Conservation (phyloP, 2,797 vertebrate genomes). For the Eulemur coronatus region DNA sequence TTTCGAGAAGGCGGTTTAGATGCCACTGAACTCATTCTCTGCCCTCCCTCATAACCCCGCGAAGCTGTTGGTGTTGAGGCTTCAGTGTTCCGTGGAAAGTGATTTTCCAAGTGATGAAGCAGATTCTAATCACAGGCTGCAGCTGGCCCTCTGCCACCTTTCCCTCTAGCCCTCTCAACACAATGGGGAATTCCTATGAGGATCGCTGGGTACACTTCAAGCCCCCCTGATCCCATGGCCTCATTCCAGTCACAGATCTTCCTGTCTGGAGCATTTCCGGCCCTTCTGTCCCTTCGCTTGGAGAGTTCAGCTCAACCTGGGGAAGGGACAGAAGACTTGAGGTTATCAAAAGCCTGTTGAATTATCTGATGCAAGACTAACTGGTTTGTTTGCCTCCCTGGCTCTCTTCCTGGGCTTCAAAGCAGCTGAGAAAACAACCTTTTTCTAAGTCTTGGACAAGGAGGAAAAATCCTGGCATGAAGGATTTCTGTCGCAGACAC, state of each 20-base stretch:
- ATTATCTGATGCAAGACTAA: conserved; percentile 83
- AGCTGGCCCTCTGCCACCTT: conserved; percentile 55
- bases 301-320: conserved; percentile 52
- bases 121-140: conserved; percentile 62
- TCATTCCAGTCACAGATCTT: conserved; percentile 70
- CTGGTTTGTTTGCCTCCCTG: conserved; percentile 82
- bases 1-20: background rate
- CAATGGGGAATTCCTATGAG: conserved; percentile 72
- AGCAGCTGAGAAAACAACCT: conserved; percentile 86
- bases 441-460: conserved; percentile 83
- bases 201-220: conserved; percentile 53
- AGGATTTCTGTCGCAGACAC: conserved; percentile 80
- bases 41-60: background rate
- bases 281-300: conserved; percentile 58
- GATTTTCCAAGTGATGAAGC: conserved; percentile 69
- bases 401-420: conserved; percentile 82
- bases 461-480: conserved; percentile 82
- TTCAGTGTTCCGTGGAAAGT: conserved; percentile 14
- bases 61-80: background rate
- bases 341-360: conserved; percentile 81
- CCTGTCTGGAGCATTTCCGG: conserved; percentile 79
- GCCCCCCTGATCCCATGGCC: conserved; percentile 42
- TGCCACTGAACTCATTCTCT: background rate
- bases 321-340: conserved; percentile 75
- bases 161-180: conserved; percentile 53